phyloP scores from a whole-genome alignment of 2,888 invertebrate genomes.

The Platycheirus rosarum region DNA sequence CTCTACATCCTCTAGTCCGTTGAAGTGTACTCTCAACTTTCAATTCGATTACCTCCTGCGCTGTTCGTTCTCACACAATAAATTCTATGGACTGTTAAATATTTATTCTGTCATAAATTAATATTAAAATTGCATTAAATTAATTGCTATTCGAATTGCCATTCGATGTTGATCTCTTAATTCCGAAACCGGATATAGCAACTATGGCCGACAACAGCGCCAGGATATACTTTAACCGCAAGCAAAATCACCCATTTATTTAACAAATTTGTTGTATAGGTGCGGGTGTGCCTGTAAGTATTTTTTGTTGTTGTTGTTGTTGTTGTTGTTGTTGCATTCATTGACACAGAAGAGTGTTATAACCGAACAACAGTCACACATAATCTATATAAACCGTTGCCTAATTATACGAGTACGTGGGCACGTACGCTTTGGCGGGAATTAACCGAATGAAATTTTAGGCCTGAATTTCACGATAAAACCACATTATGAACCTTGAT shows the following conservation, averaged over 20 bases:
- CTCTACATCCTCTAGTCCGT: background rate
- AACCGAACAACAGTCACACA: conserved; percentile 30
- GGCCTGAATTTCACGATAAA: conserved; percentile 46
- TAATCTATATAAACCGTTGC: conserved; percentile 44
- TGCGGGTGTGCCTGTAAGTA: background rate
- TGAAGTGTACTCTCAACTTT: conserved; percentile 15
- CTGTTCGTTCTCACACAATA: conserved; percentile 37
- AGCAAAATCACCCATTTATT: conserved; percentile 29
- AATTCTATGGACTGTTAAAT: conserved; percentile 45
- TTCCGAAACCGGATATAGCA: conserved; percentile 27
- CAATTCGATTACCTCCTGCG: conserved; percentile 18
- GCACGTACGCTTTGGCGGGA: conserved; percentile 40
- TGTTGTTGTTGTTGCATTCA: too few relatives aligned
- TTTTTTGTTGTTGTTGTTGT: background rate
- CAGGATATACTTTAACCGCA: conserved; percentile 27
- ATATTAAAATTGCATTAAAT: conserved; percentile 54
- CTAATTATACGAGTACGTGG: conserved; percentile 60
- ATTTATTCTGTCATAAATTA: conserved; percentile 50
- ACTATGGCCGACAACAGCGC: background rate
- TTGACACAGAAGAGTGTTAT: too few relatives aligned
- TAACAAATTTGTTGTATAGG: background rate
- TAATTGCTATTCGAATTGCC: conserved; percentile 47
- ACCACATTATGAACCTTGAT: conserved; percentile 53
- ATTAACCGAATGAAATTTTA: conserved; percentile 57
- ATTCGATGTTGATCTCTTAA: conserved; percentile 36